Conservation (phyloP, 92 coral and sea anemone genomes). For the Montipora capitata region DNA sequence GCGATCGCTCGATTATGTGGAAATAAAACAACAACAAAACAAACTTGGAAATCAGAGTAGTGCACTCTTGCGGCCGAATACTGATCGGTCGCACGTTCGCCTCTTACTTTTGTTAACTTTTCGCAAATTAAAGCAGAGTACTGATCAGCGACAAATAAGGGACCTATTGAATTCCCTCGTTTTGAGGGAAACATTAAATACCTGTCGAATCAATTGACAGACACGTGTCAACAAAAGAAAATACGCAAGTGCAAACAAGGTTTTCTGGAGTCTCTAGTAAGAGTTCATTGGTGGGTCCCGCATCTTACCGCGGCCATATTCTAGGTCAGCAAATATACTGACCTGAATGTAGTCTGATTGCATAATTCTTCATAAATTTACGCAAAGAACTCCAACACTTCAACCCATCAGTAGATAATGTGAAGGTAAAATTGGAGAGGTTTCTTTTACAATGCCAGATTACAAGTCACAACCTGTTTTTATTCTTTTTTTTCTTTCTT, state of each 20-base stretch:
- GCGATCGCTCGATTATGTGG: not conserved
- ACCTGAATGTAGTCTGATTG: too few species aligned
- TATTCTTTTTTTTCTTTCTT: too few species aligned
- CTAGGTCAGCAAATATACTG: too few species aligned
- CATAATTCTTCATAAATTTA: too few species aligned
- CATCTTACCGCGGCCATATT: too few species aligned
- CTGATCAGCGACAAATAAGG: too few species aligned
- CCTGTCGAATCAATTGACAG: not conserved
- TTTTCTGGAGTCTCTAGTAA: too few species aligned
- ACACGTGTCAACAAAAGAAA: conserved; percentile 3
- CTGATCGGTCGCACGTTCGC: not conserved
- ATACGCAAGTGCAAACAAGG: not conserved
- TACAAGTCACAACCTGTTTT: not conserved
- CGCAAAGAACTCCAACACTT: too few species aligned
- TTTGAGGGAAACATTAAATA: not conserved
- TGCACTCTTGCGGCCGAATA: not conserved
- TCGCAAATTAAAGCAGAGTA: too few species aligned
- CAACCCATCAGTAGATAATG: too few species aligned
- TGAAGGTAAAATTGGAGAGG: not conserved
- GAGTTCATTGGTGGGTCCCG: too few species aligned
- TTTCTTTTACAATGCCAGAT: not conserved
- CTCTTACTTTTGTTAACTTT: not conserved
- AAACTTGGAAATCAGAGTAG: not conserved
- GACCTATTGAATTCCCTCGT: not conserved
- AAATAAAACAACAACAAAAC: not conserved